Percentiles rank a stretch among this genome's conserved stretches.
phyloP scores from a whole-genome alignment of 35 echinoderm and acorn worm genomes.

The Ptychodera flava region DNA sequence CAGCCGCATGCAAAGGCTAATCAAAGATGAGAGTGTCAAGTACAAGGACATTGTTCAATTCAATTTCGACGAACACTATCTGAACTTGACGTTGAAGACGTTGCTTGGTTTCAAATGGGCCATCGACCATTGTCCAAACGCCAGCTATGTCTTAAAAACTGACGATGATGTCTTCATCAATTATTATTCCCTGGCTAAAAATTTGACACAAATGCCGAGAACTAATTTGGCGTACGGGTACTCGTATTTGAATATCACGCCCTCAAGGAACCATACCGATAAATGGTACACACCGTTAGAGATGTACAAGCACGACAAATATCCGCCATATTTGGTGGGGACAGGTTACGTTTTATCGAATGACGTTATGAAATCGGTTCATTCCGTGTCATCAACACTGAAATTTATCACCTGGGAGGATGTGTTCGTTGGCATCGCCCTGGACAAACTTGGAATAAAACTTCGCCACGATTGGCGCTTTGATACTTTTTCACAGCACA shows the following conservation, averaged over 20 bases:
- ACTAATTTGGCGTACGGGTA: background rate
- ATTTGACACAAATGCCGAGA: slow-evolving; percentile 10
- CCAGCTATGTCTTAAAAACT: slow-evolving; percentile 85
- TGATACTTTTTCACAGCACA: background rate
- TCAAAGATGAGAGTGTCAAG: slow-evolving; percentile 15
- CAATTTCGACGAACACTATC: slow-evolving; percentile 71
- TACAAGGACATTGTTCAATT: slow-evolving; percentile 64
- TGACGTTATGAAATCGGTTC: slow-evolving; percentile 32
- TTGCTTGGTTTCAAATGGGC: slow-evolving; percentile 82
- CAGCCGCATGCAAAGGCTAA: background rate
- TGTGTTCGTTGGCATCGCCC: slow-evolving; percentile 39
- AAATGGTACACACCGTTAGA: slow-evolving; percentile 70
- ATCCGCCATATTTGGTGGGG: slow-evolving; percentile 58
- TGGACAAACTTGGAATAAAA: background rate
- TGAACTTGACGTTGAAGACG: slow-evolving; percentile 82
- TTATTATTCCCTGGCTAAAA: slow-evolving; percentile 26
- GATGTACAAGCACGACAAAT: slow-evolving; percentile 27
- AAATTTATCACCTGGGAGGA: slow-evolving; percentile 52
- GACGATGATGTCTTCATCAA: slow-evolving; percentile 84
- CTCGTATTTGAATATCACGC: background rate
- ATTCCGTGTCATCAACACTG: slow-evolving; percentile 22
- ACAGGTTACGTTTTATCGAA: slow-evolving; percentile 70
- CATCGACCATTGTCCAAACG: slow-evolving; percentile 46
- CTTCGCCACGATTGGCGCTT: background rate
- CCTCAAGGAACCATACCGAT: slow-evolving; percentile 19